A percentile compares a stretch with the other conserved stretches of the same genome.
These are phyloP conservation scores for Mactra quadrangularis DNA, from an alignment of 1,140 invertebrate species.

Conservation along the genomic window DNA sequence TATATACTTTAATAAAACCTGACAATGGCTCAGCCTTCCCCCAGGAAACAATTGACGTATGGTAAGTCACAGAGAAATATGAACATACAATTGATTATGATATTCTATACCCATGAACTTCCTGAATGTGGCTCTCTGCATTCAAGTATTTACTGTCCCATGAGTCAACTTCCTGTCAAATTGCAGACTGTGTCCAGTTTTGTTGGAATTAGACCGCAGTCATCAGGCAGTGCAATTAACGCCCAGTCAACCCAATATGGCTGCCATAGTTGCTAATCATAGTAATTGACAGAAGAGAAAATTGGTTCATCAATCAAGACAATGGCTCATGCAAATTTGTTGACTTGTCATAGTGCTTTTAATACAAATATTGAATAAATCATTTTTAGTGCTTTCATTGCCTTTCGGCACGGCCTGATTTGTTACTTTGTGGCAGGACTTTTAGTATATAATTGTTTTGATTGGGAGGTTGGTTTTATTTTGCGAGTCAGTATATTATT, in stretches of 20 bases:
- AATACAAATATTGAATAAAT: slow-evolving; percentile 26
- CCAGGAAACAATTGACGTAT: slow-evolving; percentile 28
- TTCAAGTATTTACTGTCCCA: slow-evolving; percentile 36
- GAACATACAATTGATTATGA: slow-evolving; percentile 21
- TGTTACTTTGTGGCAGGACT: no score
- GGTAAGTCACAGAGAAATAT: slow-evolving; percentile 26
- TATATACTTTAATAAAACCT: neutral
- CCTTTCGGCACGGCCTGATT: no score
- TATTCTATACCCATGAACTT: slow-evolving; percentile 19
- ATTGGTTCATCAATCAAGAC: slow-evolving; percentile 48
- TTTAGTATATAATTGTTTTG: no score
- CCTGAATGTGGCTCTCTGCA: slow-evolving; percentile 13
- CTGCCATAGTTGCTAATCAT: slow-evolving; percentile 19
- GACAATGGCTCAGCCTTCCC: neutral
- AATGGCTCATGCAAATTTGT: slow-evolving; percentile 34
- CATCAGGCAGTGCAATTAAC: slow-evolving; percentile 19
- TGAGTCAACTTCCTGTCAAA: slow-evolving; percentile 46
- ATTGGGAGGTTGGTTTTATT: no score
- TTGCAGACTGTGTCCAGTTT: slow-evolving; percentile 36
- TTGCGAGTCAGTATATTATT: no score
- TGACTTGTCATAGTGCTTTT: slow-evolving; percentile 38
- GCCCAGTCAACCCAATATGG: slow-evolving; percentile 35
- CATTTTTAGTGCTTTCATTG: slow-evolving; percentile 12
- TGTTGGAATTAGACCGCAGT: neutral
- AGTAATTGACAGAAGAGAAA: slow-evolving; percentile 47